Evolutionary conservation across 2,113 vertebrate genomes (phyloP), one percentile per base, ranked within the genome.

Genomic region (Psettodes erumei): DNA sequence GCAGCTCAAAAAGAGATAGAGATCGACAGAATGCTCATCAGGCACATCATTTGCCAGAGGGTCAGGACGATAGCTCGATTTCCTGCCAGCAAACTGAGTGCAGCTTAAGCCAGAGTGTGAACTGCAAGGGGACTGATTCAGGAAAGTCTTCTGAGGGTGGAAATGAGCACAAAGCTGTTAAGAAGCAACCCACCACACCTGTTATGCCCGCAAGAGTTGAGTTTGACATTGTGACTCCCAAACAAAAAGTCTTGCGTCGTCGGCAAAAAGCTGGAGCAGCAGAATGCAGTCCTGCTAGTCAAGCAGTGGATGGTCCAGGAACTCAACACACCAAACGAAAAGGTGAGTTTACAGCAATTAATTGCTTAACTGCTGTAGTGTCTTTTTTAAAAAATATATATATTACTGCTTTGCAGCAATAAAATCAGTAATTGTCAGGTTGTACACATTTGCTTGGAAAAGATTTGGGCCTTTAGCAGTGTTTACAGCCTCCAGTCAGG

Each of bases 141-240:
- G 18, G 16, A 28, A 74, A 28, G 43, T 19, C 37, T 2, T 32
- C 3, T 38, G 19, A 21, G n/a, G 37, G 7, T 18, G 32, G 30
- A 37, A 60, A 53, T 8, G 32, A 23, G 27, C 37, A 48, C 18
- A 58, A 58, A 27, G 8, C 21, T 33, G 18, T 42, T 4, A 28
- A 21, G 16, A 38, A 40, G 23, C 38, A 4, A 8, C 18, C 55
- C 42, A 9, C 4, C 7, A 43, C 50, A 37, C 38, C 73, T 58
- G 72, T 40, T 21, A 3, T 9, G 11, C 47, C 47, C 15, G 45
- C 30, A 35, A 18, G 15, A 43, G 43, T 18, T 18, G 66, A 70
- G 12, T 79, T 79, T 58, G 83, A 81, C 42, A 58, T 79, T 15
- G 48, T 75, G 25, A 56, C 77, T 19, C 71, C 82, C 4, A 42